Conservation (phyloP, 2,113 vertebrate species). For the Opisthocomus hoazin region DNA sequence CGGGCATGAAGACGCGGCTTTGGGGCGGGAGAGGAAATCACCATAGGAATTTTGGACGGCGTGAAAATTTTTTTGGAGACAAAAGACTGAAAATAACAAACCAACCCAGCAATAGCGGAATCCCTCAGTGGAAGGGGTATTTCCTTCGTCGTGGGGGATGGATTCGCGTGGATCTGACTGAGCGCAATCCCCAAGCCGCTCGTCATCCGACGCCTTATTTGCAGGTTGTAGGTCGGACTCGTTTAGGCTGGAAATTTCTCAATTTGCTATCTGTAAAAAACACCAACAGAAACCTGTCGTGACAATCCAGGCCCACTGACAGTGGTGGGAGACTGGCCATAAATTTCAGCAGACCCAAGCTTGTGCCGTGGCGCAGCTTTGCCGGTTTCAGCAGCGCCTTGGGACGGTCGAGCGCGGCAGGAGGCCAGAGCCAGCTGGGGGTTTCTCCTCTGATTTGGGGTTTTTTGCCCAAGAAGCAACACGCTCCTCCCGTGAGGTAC, state of each 20-base stretch:
- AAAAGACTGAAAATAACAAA: background rate
- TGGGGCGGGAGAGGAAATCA: background rate
- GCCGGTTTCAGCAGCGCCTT: background rate
- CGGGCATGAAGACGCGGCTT: background rate
- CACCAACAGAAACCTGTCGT: background rate
- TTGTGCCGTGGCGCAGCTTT: background rate
- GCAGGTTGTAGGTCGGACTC: background rate
- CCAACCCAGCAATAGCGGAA: background rate
- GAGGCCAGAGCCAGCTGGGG: no score
- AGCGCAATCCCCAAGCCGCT: background rate
- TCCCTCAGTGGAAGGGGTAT: background rate
- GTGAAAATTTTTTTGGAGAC: background rate
- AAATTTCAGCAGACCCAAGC: background rate
- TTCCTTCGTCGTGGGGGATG: background rate
- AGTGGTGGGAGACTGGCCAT: background rate
- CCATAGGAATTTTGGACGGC: background rate
- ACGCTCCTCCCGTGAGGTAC: background rate
- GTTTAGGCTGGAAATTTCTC: background rate
- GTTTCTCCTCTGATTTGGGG: background rate
- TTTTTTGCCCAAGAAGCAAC: background rate
- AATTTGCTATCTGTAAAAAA: background rate
- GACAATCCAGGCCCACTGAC: background rate
- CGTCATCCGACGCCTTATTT: background rate
- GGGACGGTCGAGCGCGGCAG: accelerated
- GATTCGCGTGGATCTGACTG: background rate